phyloP scores from a whole-genome alignment of 1,140 invertebrate genomes.

The Anthonomus grandis region DNA sequence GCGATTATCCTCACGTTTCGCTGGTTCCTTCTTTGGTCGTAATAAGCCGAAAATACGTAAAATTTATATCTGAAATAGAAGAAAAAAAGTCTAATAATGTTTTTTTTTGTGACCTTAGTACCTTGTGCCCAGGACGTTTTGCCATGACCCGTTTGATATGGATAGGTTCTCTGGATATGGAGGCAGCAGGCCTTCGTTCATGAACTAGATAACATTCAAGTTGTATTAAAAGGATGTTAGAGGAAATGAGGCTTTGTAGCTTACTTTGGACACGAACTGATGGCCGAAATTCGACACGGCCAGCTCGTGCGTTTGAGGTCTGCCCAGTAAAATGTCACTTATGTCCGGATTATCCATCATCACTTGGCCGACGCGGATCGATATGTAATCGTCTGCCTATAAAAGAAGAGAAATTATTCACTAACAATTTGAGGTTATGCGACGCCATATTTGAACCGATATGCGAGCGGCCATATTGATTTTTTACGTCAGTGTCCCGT shows the following conservation, averaged over 20 bases:
- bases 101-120: no score
- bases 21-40: conserved; percentile 68
- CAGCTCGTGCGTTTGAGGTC: conserved; percentile 25
- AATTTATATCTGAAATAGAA: conserved; percentile 70
- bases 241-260: neutral
- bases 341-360: conserved; percentile 40
- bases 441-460: no score
- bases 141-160: conserved; percentile 55
- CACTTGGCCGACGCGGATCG: conserved; percentile 42
- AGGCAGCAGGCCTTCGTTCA: conserved; percentile 51
- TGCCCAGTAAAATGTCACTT: conserved; percentile 37
- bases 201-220: conserved; percentile 14
- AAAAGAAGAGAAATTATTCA: no score
- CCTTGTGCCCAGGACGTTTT: conserved; percentile 56
- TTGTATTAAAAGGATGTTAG: neutral
- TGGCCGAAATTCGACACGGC: neutral
- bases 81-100: no score
- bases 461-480: no score
- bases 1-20: conserved; percentile 76
- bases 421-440: no score
- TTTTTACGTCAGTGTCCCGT: no score
- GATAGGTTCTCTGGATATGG: conserved; percentile 49
- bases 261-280: conserved; percentile 1
- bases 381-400: conserved; percentile 51
- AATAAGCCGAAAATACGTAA: conserved; percentile 88